Evolutionary conservation across 2,113 vertebrate species (phyloP), one percentile per base, ranked within the genome.

Genomic region (Piaya cayana): DNA sequence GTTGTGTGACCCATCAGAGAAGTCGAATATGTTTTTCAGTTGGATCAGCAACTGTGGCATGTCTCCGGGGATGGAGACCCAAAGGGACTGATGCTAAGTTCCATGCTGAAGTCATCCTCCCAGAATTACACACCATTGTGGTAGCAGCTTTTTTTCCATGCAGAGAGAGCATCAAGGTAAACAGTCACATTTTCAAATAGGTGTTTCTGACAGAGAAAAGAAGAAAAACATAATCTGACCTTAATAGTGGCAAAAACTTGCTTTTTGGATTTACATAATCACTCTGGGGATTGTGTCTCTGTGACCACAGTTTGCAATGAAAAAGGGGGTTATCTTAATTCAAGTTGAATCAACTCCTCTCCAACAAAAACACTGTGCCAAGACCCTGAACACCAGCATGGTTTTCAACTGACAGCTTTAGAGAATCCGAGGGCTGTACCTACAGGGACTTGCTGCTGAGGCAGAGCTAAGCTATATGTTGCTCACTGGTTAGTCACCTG

Each of bases 81-180:
- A 21, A 21, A 53, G 55, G 55, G 84, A 47, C 29, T 29, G 45
- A 10, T 53, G 17, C 20, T 70, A 4, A 81, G 39, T 5, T 25
- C 43, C 78, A 62, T 65, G 29, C 23, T 65, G 4, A 42, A 69
- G 36, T 53, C 56, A 26, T 27, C 21, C 36, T 49, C 85, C 27
- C 14, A 75, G 67, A 85, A 74, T 70, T 21, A 0, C 29, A 30
- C 26, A 13, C 49, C 0, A 0, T 0, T 37, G 20, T 7, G 5
- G 12, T 55, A 81, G 5, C 50, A 9, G 11, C 45, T 83, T 83
- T 76, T 76, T 37, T 37, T 80, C 11, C 6, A 27, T 32, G 8
- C 34, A 62, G 50, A 43, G 8, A 32, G n/a, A 26, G 11, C 42
- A 74, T 6, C 25, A 9, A 84, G 75, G 42, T 5, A 56, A 45